Base-by-base conservation (phyloP, 2,888 invertebrate genomes). In the Chalcosyrphus nemorum region DNA sequence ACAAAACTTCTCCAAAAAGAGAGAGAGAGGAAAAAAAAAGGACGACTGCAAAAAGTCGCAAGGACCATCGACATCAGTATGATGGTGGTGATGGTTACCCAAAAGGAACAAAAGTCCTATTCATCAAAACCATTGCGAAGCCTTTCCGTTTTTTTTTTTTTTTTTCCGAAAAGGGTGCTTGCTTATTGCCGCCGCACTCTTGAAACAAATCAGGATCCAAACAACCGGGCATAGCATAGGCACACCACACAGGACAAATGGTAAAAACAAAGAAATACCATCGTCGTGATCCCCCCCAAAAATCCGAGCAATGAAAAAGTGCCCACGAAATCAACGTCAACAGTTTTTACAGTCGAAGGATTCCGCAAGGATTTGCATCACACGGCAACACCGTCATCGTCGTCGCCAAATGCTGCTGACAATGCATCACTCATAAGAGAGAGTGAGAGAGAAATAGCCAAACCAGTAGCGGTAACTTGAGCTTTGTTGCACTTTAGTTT, bases 301-400 rank as follows among this genome's bases (percentile, higher is more conserved):
- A 29, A 32, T 35, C 21, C 13, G 13, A 19, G 59, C 21, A 61
- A 19, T n/a, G 13, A 54, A 70, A 52, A 50, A 63, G 41, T 74
- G 41, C 66, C 74, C 82, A 57, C 68, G 68, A 84, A 84, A 80
- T 84, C 80, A 75, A 74, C 74, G 80, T 75, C 80, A 84, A 84
- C 80, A 80, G 80, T 84, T 84, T 80, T 84, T 84, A 68, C 84
- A 84, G 63, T 80, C 80, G 68, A 84, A 80, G 84, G 63, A 75
- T 27, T 21, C 75, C 24, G 52, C 52, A 84, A 80, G 80, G 84
- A 84, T 80, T 80, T 84, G 74, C 74, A 78, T 84, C 63, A 78
- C 82, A 80, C 80, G 74, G 66, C 78, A 82, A 82, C 77, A 72
- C 77, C 66, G 56, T 70, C 41, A 65, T 57, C 45, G 74, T 78